phyloP scores from a whole-genome alignment of 2,888 invertebrate species.

The Acanthosepion pharaonis region DNA sequence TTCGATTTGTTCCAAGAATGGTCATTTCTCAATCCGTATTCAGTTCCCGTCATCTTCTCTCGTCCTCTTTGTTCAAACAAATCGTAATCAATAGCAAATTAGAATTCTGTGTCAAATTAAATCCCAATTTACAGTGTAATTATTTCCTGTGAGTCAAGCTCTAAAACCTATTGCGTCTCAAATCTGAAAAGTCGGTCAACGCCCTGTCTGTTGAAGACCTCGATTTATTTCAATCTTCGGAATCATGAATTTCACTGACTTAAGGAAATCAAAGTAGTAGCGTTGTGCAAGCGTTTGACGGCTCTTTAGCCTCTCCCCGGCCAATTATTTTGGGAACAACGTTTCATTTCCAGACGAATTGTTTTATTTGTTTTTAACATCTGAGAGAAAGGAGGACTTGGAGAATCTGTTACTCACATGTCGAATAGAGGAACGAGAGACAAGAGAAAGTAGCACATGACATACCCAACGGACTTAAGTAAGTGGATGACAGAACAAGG shows the following conservation, averaged over 20 bases:
- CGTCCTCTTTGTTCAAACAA: background rate
- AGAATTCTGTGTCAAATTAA: background rate
- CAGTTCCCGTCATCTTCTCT: background rate
- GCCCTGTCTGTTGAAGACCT: background rate
- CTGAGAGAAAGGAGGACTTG: too few relatives aligned
- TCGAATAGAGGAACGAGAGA: too few relatives aligned
- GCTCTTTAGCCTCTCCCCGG: too few relatives aligned
- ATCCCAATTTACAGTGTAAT: background rate
- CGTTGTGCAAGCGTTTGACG: background rate
- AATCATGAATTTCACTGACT: too few relatives aligned
- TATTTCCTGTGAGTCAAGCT: background rate
- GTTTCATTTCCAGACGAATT: too few relatives aligned
- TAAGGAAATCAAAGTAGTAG: too few relatives aligned
- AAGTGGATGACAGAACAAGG: too few relatives aligned
- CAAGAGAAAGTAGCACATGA: too few relatives aligned
- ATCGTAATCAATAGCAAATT: background rate
- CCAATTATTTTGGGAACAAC: too few relatives aligned
- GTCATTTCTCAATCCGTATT: background rate
- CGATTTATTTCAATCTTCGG: background rate
- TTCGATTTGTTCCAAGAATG: background rate
- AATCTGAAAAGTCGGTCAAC: background rate
- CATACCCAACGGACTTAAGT: too few relatives aligned
- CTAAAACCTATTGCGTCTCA: background rate
- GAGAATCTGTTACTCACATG: too few relatives aligned
- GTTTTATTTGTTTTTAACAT: too few relatives aligned